A percentile compares a stretch with the other conserved stretches of the same genome.
phyloP scores from a whole-genome alignment of 1,140 invertebrate species.

The Platyura marginata region DNA sequence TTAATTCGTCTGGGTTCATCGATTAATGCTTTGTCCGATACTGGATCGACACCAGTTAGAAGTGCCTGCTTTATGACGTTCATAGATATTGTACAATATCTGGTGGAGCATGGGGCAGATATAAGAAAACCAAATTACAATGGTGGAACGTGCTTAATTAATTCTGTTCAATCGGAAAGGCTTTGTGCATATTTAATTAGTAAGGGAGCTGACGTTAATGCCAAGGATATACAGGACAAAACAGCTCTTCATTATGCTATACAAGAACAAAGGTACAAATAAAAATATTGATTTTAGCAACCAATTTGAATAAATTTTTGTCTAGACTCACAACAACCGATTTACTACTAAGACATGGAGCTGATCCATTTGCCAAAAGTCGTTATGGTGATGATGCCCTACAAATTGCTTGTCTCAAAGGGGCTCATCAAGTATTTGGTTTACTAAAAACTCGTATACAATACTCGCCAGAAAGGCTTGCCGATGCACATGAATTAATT shows the following conservation, averaged over 20 bases:
- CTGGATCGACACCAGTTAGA: conserved; percentile 45
- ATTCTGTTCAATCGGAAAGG: conserved; percentile 71
- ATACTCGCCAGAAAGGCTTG: conserved; percentile 47
- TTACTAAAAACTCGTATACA: conserved; percentile 43
- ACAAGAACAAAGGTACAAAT: conserved; percentile 48
- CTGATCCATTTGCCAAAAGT: conserved; percentile 56
- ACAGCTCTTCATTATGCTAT: conserved; percentile 88
- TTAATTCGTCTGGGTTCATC: conserved; percentile 64
- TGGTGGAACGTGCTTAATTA: conserved; percentile 85
- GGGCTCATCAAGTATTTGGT: conserved; percentile 62
- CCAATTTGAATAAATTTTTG: not conserved
- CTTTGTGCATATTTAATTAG: conserved; percentile 65
- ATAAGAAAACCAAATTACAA: conserved; percentile 75
- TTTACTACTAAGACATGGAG: conserved; percentile 59
- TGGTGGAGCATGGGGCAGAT: conserved; percentile 71
- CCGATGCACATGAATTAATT: conserved; percentile 69
- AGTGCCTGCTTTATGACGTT: conserved; percentile 90
- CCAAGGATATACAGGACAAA: conserved; percentile 76
- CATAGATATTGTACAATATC: conserved; percentile 49
- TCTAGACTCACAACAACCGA: conserved; percentile 61
- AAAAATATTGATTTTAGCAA: not conserved
- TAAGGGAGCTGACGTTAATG: conserved; percentile 65
- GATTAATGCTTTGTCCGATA: conserved; percentile 69
- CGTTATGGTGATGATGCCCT: conserved; percentile 78
- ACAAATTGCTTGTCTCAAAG: conserved; percentile 77